These are phyloP conservation scores for Pangasius djambal DNA, from an alignment of 2,797 vertebrate genomes.

Conservation along the genomic window DNA sequence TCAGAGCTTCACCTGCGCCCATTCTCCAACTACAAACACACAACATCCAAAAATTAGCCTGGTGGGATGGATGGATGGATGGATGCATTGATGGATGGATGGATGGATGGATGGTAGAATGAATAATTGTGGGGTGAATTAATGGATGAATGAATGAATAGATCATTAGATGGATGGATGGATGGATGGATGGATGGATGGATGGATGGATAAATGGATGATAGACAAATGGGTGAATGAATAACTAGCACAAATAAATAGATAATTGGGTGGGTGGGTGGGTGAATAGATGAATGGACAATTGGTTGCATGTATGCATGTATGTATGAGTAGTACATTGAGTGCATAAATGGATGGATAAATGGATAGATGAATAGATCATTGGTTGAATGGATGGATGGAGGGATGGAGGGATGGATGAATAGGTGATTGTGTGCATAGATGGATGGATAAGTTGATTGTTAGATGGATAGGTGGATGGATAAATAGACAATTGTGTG, in stretches of 20 bases:
- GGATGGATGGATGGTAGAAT: neutral
- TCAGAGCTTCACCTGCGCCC: slow-evolving; percentile 89
- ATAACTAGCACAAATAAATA: neutral
- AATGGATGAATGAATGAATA: neutral
- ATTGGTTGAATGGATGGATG: neutral
- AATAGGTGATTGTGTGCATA: neutral
- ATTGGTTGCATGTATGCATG: neutral
- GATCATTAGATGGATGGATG: neutral
- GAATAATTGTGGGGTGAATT: neutral
- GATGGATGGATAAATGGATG: too few relatives aligned
- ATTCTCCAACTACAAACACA: slow-evolving; percentile 87
- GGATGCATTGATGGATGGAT: neutral
- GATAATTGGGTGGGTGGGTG: neutral
- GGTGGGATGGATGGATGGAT: neutral
- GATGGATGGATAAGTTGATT: neutral
- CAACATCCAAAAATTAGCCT: neutral
- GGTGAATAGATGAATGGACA: neutral
- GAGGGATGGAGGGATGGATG: neutral
- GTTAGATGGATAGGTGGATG: neutral
- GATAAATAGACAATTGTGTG: neutral
- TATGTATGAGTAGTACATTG: neutral
- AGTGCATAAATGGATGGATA: neutral
- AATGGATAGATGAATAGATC: neutral
- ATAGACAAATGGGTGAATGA: neutral
- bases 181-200: too few relatives aligned